These are phyloP conservation scores for Pelobates cultripes DNA, from an alignment of 2,797 vertebrate genomes.

Conservation along the genomic window DNA sequence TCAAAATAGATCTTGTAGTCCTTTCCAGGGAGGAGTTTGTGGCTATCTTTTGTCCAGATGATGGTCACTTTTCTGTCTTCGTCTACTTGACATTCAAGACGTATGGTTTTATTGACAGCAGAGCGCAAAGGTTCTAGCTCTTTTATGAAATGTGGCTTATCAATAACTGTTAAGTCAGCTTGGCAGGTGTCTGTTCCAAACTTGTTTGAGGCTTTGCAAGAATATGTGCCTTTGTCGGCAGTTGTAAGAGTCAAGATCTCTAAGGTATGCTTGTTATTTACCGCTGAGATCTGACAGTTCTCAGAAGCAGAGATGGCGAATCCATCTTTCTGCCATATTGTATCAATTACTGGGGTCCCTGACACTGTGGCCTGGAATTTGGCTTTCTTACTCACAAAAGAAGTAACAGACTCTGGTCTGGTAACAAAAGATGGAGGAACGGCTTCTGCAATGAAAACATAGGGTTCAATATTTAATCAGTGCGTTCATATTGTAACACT, in stretches of 20 bases:
- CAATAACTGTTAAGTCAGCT: conserved; percentile 86
- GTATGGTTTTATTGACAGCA: conserved; percentile 86
- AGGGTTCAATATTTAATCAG: conserved; percentile 31
- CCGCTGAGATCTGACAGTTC: conserved; percentile 78
- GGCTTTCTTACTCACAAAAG: conserved; percentile 91
- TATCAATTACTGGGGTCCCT: conserved; percentile 89
- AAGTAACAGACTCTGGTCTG: conserved; percentile 90
- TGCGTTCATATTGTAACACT: neutral
- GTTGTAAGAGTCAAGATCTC: conserved; percentile 83
- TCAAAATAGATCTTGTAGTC: conserved; percentile 94
- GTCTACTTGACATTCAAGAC: conserved; percentile 92
- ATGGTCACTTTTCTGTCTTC: conserved; percentile 93
- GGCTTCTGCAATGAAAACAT: conserved; percentile 89
- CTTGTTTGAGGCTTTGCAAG: conserved; percentile 95
- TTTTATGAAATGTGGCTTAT: conserved; percentile 89
- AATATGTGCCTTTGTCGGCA: conserved; percentile 86
- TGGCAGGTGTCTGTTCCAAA: conserved; percentile 89
- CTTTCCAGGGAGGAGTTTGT: conserved; percentile 90
- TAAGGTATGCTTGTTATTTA: conserved; percentile 89
- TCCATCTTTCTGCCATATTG: conserved; percentile 96
- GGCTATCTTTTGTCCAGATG: conserved; percentile 91
- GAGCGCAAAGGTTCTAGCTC: conserved; percentile 79
- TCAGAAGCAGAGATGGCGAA: conserved; percentile 79
- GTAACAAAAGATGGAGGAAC: conserved; percentile 92
- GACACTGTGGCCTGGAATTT: conserved; percentile 89